Evolutionary conservation across 2,888 invertebrate species (phyloP).

Genomic region (Rhamphomyia laevipes): DNA sequence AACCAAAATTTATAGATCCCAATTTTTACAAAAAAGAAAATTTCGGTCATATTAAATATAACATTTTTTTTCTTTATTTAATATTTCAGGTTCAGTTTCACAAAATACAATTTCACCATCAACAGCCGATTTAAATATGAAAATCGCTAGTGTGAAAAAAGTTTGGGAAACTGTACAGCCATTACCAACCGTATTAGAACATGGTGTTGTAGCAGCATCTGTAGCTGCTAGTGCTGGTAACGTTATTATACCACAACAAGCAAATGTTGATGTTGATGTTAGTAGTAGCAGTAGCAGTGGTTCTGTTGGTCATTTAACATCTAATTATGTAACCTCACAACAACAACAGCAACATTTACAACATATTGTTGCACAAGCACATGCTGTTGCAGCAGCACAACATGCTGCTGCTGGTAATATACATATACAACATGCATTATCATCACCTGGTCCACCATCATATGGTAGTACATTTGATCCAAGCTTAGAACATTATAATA

Average conservation of each 20-base stretch:
- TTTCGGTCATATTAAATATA: too few relatives aligned
- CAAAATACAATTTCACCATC: conserved; percentile 66
- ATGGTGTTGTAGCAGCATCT: conserved; percentile 24
- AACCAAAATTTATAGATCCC: too few relatives aligned
- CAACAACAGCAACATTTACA: conserved; percentile 22
- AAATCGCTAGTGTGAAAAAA: conserved; percentile 83
- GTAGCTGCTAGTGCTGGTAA: conserved; percentile 8
- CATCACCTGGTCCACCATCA: conserved; percentile 30
- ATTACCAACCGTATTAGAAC: conserved; percentile 57
- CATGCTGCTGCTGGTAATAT: conserved; percentile 24
- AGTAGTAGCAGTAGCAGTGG: conserved; percentile 3
- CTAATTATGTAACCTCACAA: conserved; percentile 22
- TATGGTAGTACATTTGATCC: conserved; percentile 38
- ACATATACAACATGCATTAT: conserved; percentile 35
- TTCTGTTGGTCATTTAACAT: conserved; percentile 17
- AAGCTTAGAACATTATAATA: conserved; percentile 39
- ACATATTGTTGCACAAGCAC: conserved; percentile 6
- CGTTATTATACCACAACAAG: conserved; percentile 11
- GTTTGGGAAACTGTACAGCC: conserved; percentile 61
- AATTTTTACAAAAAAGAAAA: too few relatives aligned
- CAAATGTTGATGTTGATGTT: conserved; percentile 3
- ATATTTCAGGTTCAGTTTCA: conserved; percentile 38
- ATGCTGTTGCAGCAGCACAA: conserved; percentile 25
- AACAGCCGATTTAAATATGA: conserved; percentile 83
- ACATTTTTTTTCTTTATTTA: too few relatives aligned